Conservation (phyloP, 1,140 invertebrate genomes). For the Drosophila tsacasi region DNA sequence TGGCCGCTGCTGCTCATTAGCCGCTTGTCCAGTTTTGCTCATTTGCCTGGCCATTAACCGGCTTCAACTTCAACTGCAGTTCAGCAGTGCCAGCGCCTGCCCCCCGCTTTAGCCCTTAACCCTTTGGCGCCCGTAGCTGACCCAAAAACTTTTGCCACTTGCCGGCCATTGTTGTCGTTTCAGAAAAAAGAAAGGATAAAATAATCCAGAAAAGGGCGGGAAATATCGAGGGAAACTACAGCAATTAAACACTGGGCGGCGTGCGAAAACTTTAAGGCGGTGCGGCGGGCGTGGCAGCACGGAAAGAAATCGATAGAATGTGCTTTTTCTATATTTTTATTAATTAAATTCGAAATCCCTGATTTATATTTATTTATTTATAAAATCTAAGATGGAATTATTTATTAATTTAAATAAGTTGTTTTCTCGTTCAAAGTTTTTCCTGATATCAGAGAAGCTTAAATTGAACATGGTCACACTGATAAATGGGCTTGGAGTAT, state of each 20-base stretch:
- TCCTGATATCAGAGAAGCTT: too few species aligned
- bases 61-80: constrained; percentile 54
- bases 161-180: constrained; percentile 75
- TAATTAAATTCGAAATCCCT: too few species aligned
- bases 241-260: constrained; percentile 75
- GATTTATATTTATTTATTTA: too few species aligned
- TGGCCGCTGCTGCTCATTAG: constrained; percentile 68
- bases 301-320: not conserved
- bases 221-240: constrained; percentile 49
- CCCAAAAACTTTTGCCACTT: constrained; percentile 73
- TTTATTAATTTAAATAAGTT: not conserved
- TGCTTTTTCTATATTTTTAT: not conserved
- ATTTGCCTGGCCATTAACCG: constrained; percentile 79
- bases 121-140: constrained; percentile 56
- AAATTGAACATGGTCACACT: too few species aligned
- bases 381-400: not conserved
- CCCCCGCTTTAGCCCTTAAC: constrained; percentile 45
- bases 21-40: constrained; percentile 63
- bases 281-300: constrained; percentile 7
- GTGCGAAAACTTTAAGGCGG: constrained; percentile 63
- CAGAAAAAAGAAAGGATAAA: constrained; percentile 1
- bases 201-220: constrained; percentile 4
- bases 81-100: not conserved
- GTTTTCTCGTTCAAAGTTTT: too few species aligned
- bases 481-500: too few species aligned